Evolutionary conservation across 2,888 invertebrate species (phyloP).

Genomic region (Synergus laeviventris): DNA sequence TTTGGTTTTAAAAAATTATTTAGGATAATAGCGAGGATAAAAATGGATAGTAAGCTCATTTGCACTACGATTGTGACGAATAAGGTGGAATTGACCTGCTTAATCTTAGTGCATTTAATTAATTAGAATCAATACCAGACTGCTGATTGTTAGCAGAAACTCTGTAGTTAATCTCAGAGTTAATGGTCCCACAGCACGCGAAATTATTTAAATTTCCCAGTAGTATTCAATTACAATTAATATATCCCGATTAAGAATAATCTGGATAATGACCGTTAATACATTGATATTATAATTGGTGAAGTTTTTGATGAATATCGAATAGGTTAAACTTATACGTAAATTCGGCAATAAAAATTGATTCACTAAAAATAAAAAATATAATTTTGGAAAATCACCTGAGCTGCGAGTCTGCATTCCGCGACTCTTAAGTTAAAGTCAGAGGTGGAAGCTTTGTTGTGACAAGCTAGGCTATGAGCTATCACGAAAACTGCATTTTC

Average conservation of each 20-base stretch:
- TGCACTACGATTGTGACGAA: not conserved
- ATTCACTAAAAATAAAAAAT: slow-evolving; percentile 21
- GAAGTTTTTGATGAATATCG: too few relatives aligned
- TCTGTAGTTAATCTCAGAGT: not conserved
- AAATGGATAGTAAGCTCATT: not conserved
- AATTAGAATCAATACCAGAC: not conserved
- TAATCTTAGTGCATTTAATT: not conserved
- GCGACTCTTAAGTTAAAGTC: slow-evolving; percentile 96
- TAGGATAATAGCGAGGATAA: not conserved
- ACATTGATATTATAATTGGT: not conserved
- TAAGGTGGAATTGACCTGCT: not conserved
- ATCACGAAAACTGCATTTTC: slow-evolving; percentile 92
- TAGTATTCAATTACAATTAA: not conserved
- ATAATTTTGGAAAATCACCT: slow-evolving; percentile 78
- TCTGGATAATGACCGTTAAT: not conserved
- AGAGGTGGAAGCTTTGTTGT: slow-evolving; percentile 95
- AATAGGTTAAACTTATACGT: too few relatives aligned
- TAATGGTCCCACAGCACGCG: slow-evolving; percentile 1
- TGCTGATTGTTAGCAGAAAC: not conserved
- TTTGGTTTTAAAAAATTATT: not conserved
- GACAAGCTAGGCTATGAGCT: slow-evolving; percentile 90
- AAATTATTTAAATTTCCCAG: slow-evolving; percentile 17
- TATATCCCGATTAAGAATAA: too few relatives aligned
- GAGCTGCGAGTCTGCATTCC: slow-evolving; percentile 94
- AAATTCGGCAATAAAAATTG: not conserved